These are phyloP conservation scores for Pristionchus fissidentatus DNA, from an alignment of 2,888 invertebrate genomes.

Conservation along the genomic window DNA sequence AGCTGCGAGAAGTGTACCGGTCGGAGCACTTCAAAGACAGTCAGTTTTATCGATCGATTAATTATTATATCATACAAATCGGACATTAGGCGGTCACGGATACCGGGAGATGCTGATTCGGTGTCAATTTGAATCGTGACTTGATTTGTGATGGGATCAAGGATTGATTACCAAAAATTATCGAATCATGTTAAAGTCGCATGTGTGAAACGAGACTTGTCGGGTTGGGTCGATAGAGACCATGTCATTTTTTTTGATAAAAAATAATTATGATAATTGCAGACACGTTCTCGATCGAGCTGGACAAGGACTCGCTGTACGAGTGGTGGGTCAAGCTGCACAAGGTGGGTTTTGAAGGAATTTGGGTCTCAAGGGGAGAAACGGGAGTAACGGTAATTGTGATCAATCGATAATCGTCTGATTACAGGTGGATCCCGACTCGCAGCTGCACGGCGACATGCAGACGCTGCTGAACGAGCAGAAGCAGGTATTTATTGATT, in stretches of 20 bases:
- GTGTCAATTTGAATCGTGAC: too few relatives aligned
- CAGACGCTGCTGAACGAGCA: constrained; percentile 92
- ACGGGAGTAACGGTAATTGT: too few relatives aligned
- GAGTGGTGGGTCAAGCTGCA: constrained; percentile 98
- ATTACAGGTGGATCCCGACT: constrained; percentile 91
- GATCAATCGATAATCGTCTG: background rate
- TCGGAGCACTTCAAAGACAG: constrained; percentile 95
- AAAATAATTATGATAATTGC: background rate
- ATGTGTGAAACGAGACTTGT: too few relatives aligned
- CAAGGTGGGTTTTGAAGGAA: constrained; percentile 80
- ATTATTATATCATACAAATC: background rate
- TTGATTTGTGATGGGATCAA: too few relatives aligned
- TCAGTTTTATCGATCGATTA: constrained; percentile 65
- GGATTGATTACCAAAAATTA: too few relatives aligned
- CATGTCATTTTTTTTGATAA: too few relatives aligned
- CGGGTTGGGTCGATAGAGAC: background rate
- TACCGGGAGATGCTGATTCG: too few relatives aligned
- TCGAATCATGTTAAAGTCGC: too few relatives aligned
- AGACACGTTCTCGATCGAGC: constrained; percentile 82
- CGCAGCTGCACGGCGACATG: constrained; percentile 93
- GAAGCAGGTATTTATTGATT: constrained; percentile 80
- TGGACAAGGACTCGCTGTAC: constrained; percentile 97
- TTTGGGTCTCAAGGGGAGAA: too few relatives aligned
- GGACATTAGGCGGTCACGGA: background rate
- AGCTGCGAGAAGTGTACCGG: constrained; percentile 95